These are phyloP conservation scores for Mya arenaria DNA, from an alignment of 1,140 invertebrate species.

Conservation along the genomic window DNA sequence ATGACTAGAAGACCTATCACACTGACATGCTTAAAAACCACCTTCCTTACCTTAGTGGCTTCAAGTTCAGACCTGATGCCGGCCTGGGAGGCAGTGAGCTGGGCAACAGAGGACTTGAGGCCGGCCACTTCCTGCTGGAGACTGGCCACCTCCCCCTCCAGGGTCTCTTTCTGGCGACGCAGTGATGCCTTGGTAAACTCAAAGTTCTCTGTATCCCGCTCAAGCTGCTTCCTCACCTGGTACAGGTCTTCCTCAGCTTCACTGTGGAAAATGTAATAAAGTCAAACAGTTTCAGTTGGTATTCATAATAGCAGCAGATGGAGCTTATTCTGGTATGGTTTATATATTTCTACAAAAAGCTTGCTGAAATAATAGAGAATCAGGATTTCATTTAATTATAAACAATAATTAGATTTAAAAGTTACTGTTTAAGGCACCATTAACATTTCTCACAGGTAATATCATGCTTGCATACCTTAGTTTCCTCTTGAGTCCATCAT, in stretches of 20 bases:
- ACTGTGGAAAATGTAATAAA: conserved; percentile 54
- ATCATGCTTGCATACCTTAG: conserved; percentile 67
- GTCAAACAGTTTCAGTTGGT: no score
- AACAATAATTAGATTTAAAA: no score
- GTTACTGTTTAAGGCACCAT: no score
- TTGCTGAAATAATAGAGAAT: no score
- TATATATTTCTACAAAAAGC: no score
- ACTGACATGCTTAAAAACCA: no score
- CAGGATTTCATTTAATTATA: no score
- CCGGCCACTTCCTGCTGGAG: conserved; percentile 70
- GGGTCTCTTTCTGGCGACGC: conserved; percentile 70
- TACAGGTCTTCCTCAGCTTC: conserved; percentile 69
- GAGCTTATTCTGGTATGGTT: no score
- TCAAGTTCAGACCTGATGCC: conserved; percentile 76
- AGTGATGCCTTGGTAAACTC: conserved; percentile 72
- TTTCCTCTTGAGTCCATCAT: conserved; percentile 66
- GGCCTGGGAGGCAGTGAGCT: conserved; percentile 75
- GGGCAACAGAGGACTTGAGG: conserved; percentile 73
- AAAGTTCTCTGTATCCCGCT: conserved; percentile 75
- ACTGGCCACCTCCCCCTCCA: conserved; percentile 75
- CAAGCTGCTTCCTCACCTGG: conserved; percentile 68
- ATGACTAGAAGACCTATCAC: no score
- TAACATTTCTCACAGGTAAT: no score
- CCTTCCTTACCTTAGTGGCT: conserved; percentile 72
- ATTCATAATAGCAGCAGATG: no score